Percentiles rank a stretch among this genome's conserved stretches.
Conservation (phyloP, 2,113 vertebrate genomes). For the Sphyrna mokarran region DNA sequence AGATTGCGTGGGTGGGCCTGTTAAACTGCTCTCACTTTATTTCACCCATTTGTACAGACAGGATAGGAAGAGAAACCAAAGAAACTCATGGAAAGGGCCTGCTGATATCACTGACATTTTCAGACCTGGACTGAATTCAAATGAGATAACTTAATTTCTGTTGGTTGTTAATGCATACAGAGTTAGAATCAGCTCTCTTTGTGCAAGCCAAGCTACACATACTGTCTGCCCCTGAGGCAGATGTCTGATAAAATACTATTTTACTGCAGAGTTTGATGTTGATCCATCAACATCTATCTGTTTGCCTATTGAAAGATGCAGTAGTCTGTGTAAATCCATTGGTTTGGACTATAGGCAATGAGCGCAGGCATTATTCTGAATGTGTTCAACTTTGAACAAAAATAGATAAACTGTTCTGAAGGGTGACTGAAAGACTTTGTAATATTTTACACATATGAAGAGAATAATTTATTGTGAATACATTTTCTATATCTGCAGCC, state of each 20-base stretch:
- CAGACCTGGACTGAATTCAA: conserved; percentile 1
- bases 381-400: background rate
- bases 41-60: background rate
- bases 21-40: background rate
- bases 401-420: background rate
- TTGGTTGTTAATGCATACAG: background rate
- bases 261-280: conserved; percentile 14
- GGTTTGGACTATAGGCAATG: background rate
- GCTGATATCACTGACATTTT: background rate
- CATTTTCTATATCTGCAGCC: background rate
- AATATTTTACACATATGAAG: background rate
- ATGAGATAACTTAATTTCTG: conserved; percentile 3
- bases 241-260: background rate
- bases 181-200: background rate
- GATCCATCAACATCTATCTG: background rate
- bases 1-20: background rate
- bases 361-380: background rate
- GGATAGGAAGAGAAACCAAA: background rate
- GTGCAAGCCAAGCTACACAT: background rate
- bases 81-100: background rate
- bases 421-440: background rate
- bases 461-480: background rate
- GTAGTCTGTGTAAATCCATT: background rate
- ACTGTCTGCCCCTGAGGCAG: background rate
- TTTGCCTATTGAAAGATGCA: background rate